phyloP scores from a whole-genome alignment of 2,888 invertebrate species.

The Apamea anceps region DNA sequence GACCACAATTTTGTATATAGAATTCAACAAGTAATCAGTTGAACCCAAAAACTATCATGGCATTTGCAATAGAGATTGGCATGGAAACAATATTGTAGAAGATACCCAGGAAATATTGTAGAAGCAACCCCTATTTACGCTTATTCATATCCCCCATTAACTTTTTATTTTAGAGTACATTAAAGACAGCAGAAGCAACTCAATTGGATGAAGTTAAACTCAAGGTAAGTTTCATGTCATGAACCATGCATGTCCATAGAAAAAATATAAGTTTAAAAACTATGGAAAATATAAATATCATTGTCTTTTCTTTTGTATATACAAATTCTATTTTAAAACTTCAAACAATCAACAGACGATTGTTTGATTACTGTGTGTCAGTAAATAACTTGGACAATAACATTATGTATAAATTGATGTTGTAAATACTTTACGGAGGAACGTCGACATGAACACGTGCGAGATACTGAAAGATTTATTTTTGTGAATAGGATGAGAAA shows the following conservation, averaged over 20 bases:
- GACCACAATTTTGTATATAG: neutral
- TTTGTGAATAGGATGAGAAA: slow-evolving; percentile 86
- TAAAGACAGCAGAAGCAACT: slow-evolving; percentile 81
- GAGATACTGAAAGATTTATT: slow-evolving; percentile 69
- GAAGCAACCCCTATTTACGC: slow-evolving; percentile 73
- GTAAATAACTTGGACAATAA: slow-evolving; percentile 79
- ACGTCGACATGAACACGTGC: slow-evolving; percentile 38
- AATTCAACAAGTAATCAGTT: slow-evolving; percentile 55
- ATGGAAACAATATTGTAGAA: slow-evolving; percentile 5
- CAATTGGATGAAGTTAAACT: slow-evolving; percentile 84
- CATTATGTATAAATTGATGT: slow-evolving; percentile 62
- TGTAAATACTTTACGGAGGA: slow-evolving; percentile 49
- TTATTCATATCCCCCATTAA: slow-evolving; percentile 79
- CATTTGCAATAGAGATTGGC: slow-evolving; percentile 23
- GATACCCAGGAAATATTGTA: slow-evolving; percentile 35
- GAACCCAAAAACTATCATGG: slow-evolving; percentile 37
- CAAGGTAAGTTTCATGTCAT: slow-evolving; percentile 81
- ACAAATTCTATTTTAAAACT: slow-evolving; percentile 70
- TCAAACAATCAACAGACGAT: slow-evolving; percentile 69
- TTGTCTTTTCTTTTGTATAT: slow-evolving; percentile 72
- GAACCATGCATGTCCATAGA: slow-evolving; percentile 64
- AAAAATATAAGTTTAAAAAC: slow-evolving; percentile 56
- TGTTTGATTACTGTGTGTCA: slow-evolving; percentile 75
- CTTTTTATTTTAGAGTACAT: slow-evolving; percentile 85
- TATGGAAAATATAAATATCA: slow-evolving; percentile 62